Percentiles rank a stretch among this genome's conserved stretches.
Evolutionary conservation across 1,140 invertebrate genomes (phyloP).

Genomic region (Babylonia areolata): DNA sequence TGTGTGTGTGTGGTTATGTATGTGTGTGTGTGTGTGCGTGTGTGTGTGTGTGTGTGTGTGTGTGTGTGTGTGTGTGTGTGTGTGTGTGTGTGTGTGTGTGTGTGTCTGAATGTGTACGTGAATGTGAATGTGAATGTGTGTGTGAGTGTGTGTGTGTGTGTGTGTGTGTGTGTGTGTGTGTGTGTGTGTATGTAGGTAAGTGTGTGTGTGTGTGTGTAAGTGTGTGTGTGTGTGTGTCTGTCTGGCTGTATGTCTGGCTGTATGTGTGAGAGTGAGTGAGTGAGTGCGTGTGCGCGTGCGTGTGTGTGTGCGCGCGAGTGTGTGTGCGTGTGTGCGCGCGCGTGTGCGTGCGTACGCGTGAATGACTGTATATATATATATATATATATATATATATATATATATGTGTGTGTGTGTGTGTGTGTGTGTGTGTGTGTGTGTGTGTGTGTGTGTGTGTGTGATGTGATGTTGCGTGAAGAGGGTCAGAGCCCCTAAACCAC

Average conservation of each 20-base stretch:
- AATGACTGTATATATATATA: background rate
- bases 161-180: background rate
- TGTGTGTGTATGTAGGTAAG: no score
- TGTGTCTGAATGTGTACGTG: no score
- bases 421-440: background rate
- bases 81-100: no score
- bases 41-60: background rate
- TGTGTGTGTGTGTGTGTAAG: no score
- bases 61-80: no score
- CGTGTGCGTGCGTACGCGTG: background rate
- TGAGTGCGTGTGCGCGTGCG: no score
- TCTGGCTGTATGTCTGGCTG: no score
- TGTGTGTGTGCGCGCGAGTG: background rate
- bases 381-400: background rate
- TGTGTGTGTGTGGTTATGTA: constrained; percentile 6
- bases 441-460: background rate
- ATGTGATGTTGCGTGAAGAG: background rate
- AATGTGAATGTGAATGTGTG: background rate
- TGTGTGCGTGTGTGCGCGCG: constrained; percentile 2
- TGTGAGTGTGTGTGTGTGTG: background rate
- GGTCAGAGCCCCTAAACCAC: no score
- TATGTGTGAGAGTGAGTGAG: no score
- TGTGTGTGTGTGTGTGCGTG: constrained; percentile 17
- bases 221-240: no score
- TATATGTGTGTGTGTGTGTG: background rate